Percentiles rank a stretch among this genome's conserved stretches.
Conservation (phyloP, 1,140 invertebrate species). For the Sesamia nonagrioides region DNA sequence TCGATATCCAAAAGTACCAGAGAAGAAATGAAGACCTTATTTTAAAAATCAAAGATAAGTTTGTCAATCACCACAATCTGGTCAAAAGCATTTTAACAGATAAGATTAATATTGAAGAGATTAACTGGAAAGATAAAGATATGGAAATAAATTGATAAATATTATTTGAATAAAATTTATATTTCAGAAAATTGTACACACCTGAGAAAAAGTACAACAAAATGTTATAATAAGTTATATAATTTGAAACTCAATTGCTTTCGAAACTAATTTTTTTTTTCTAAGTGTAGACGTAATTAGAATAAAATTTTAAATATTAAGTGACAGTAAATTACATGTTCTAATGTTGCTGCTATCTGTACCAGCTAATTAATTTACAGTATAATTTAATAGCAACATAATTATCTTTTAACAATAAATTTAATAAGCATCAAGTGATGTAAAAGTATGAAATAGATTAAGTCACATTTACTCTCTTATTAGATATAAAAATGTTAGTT, state of each 20-base stretch:
- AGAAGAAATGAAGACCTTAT: conserved; percentile 80
- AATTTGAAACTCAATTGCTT: conserved; percentile 74
- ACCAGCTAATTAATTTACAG: conserved; percentile 68
- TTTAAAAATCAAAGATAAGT: conserved; percentile 68
- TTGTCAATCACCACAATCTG: conserved; percentile 70
- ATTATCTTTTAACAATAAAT: conserved; percentile 49
- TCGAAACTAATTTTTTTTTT: conserved; percentile 70
- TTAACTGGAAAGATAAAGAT: conserved; percentile 61
- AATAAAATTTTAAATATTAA: conserved; percentile 73
- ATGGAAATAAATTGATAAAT: conserved; percentile 36
- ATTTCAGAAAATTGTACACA: conserved; percentile 87
- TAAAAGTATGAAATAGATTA: conserved; percentile 45
- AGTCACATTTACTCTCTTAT: conserved; percentile 49
- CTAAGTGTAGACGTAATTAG: conserved; percentile 79
- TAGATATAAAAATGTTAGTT: conserved; percentile 48
- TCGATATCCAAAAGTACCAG: conserved; percentile 82
- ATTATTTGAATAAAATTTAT: conserved; percentile 83
- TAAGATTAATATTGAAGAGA: conserved; percentile 64
- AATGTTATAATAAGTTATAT: conserved; percentile 67
- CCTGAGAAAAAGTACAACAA: conserved; percentile 84
- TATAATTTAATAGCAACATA: conserved; percentile 51
- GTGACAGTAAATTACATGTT: conserved; percentile 69
- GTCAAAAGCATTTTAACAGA: conserved; percentile 61
- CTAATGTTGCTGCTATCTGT: conserved; percentile 73
- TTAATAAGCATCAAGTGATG: conserved; percentile 45